phyloP scores from a whole-genome alignment of 2,797 vertebrate genomes.

The Bradypodion ventrale region DNA sequence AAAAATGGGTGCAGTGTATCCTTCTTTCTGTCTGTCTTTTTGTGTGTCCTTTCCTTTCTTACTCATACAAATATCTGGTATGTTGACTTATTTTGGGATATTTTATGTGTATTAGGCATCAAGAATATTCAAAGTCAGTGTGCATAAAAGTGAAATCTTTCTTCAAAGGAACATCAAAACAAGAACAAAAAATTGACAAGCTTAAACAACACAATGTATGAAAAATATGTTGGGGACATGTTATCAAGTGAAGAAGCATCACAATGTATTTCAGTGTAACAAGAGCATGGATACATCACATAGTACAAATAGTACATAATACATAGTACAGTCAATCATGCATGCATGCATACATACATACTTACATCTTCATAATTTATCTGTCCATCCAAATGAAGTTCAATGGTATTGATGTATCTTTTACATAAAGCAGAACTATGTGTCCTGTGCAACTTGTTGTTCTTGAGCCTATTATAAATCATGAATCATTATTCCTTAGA shows the following conservation, averaged over 20 bases:
- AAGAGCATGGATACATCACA: background rate
- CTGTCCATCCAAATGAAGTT: background rate
- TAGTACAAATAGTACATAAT: no score
- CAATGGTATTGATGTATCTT: background rate
- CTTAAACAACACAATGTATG: background rate
- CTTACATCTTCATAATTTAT: background rate
- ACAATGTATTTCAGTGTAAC: background rate
- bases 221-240: background rate
- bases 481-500: background rate
- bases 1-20: background rate
- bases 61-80: background rate
- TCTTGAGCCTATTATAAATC: background rate
- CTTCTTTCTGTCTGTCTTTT: background rate
- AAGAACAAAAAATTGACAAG: background rate
- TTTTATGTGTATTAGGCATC: conserved; percentile 1
- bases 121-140: conserved; percentile 4
- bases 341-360: no score
- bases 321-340: background rate
- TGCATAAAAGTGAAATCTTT: conserved; percentile 1
- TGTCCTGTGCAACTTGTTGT: background rate
- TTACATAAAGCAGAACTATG: background rate
- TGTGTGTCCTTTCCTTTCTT: background rate
- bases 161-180: no score
- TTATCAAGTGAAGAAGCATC: background rate
- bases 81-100: background rate